Evolutionary conservation across 1,140 invertebrate genomes (phyloP).

Genomic region (Drosophila albomicans): DNA sequence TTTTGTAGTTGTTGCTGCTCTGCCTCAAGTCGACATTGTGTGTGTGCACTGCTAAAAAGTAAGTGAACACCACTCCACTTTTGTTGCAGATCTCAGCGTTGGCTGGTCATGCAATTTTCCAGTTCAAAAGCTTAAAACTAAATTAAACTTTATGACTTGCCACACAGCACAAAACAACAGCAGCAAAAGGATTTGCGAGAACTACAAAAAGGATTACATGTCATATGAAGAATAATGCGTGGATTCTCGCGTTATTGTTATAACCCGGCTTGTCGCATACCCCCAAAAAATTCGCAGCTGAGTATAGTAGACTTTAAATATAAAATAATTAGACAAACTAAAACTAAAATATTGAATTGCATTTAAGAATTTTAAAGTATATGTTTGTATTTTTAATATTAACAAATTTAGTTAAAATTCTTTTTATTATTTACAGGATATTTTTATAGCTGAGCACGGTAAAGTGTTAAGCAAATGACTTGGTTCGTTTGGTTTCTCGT

Average conservation of each 20-base stretch:
- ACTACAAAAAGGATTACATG: conserved; percentile 81
- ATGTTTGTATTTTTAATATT: background rate
- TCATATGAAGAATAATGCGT: conserved; percentile 73
- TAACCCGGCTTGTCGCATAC: conserved; percentile 12
- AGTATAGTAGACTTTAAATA: conserved; percentile 18
- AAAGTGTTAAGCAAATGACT: conserved; percentile 5
- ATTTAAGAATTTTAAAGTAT: background rate
- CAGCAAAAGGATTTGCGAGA: conserved; percentile 71
- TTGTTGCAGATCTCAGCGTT: conserved; percentile 26
- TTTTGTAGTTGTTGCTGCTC: conserved; percentile 7
- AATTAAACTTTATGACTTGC: conserved; percentile 83
- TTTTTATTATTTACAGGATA: conserved; percentile 3
- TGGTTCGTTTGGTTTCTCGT: conserved; percentile 1
- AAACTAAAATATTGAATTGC: too few relatives aligned
- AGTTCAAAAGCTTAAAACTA: conserved; percentile 83
- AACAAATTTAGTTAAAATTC: background rate
- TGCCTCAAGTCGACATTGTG: conserved; percentile 11
- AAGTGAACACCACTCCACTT: conserved; percentile 54
- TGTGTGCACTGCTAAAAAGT: conserved; percentile 51
- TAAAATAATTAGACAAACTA: background rate
- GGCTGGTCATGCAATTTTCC: conserved; percentile 76
- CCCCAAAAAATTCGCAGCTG: background rate
- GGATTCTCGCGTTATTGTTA: conserved; percentile 39
- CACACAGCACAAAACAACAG: conserved; percentile 40
- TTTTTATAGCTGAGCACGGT: background rate